These are phyloP conservation scores for Periophthalmus magnuspinnatus DNA, from an alignment of 2,797 vertebrate genomes.

Conservation along the genomic window DNA sequence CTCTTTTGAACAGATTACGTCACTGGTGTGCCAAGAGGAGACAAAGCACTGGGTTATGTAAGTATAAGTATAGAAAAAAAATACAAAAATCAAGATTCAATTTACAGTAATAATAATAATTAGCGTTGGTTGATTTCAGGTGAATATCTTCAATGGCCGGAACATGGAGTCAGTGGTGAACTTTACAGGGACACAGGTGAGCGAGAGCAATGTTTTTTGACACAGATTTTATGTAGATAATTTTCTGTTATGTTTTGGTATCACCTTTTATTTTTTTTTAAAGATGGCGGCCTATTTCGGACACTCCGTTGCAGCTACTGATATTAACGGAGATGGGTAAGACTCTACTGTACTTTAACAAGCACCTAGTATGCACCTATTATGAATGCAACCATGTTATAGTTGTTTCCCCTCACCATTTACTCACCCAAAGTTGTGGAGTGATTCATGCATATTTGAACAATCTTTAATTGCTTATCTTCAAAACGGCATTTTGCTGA, in stretches of 20 bases:
- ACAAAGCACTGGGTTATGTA: conserved; percentile 93
- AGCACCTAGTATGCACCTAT: no score
- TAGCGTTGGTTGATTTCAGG: conserved; percentile 69
- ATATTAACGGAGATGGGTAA: conserved; percentile 88
- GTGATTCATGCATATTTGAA: no score
- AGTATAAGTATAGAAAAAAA: conserved; percentile 34
- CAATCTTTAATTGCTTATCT: no score
- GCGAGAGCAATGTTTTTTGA: conserved; percentile 26
- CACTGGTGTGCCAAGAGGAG: conserved; percentile 92
- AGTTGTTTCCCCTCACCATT: no score
- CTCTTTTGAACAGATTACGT: conserved; percentile 82
- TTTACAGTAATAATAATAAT: no score
- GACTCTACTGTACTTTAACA: conserved; percentile 31
- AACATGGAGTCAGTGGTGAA: conserved; percentile 93
- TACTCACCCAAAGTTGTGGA: no score
- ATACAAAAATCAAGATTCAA: no score
- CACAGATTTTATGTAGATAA: not conserved
- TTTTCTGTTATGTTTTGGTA: not conserved
- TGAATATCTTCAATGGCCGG: conserved; percentile 89
- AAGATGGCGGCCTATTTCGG: conserved; percentile 96
- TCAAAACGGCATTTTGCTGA: no score
- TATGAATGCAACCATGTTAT: no score
- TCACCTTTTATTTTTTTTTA: conserved; percentile 19
- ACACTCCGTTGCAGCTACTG: conserved; percentile 86
- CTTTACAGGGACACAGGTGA: conserved; percentile 93